A percentile compares a stretch with the other conserved stretches of the same genome.
phyloP scores from a whole-genome alignment of 2,888 invertebrate genomes.

The Polyommatus iphigenia region DNA sequence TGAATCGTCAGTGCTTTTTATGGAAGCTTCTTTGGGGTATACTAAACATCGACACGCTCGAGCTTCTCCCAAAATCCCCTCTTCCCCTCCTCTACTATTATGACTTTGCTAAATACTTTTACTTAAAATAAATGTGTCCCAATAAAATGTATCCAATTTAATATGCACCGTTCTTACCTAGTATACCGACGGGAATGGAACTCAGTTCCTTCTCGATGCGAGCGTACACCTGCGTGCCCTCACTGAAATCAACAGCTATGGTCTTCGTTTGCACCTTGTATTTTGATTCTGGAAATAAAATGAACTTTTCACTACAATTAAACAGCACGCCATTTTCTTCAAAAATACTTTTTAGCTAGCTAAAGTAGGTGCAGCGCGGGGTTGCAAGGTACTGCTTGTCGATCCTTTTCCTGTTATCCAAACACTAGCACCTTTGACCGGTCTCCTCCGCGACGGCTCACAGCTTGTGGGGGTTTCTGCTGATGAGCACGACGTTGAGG shows the following conservation, averaged over 20 bases:
- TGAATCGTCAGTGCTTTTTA: too few species aligned
- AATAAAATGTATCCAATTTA: too few species aligned
- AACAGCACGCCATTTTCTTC: too few species aligned
- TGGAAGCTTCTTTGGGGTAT: too few species aligned
- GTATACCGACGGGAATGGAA: background rate
- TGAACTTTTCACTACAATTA: background rate
- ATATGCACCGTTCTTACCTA: background rate
- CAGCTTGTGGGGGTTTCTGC: slow-evolving; percentile 87
- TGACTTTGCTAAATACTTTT: background rate
- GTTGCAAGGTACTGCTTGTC: background rate
- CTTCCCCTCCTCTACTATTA: too few species aligned
- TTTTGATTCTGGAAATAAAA: background rate
- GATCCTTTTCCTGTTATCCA: background rate
- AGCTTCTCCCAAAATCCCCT: too few species aligned
- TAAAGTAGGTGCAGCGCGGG: too few species aligned
- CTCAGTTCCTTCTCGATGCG: background rate
- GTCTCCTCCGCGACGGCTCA: slow-evolving; percentile 83
- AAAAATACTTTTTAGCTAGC: too few species aligned
- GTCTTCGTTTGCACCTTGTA: background rate
- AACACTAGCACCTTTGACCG: background rate
- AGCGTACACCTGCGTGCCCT: background rate
- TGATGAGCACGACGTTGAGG: slow-evolving; percentile 89
- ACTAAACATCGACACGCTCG: too few species aligned
- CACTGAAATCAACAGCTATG: background rate
- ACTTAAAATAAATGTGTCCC: too few species aligned